These are phyloP conservation scores for Drosophila leontia DNA, from an alignment of 1,140 invertebrate species.

Conservation along the genomic window DNA sequence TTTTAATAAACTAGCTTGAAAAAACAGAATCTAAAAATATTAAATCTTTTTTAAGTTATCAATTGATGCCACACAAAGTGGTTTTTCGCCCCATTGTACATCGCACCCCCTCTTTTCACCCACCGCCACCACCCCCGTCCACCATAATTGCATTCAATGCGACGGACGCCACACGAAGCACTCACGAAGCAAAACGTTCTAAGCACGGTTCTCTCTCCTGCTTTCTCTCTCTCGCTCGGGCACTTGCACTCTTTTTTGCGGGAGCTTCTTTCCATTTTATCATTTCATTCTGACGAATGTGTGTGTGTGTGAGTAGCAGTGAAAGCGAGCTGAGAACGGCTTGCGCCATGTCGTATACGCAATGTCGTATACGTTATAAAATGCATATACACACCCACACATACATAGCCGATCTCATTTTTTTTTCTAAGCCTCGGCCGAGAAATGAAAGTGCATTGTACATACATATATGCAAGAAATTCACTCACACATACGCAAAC, in stretches of 20 bases:
- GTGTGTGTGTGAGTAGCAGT: constrained; percentile 1
- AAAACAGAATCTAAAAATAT: too few species aligned
- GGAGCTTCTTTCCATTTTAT: constrained; percentile 11
- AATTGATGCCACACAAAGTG: background rate
- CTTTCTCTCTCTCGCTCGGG: constrained; percentile 7
- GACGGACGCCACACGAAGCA: constrained; percentile 16
- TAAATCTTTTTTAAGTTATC: too few species aligned
- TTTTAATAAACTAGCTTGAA: too few species aligned
- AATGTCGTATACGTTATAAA: background rate
- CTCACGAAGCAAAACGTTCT: constrained; percentile 26
- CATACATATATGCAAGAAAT: constrained; percentile 1
- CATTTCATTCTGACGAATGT: constrained; percentile 3
- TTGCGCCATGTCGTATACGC: background rate
- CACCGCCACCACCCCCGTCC: constrained; percentile 1
- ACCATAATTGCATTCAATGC: constrained; percentile 30
- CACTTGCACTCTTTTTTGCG: constrained; percentile 34
- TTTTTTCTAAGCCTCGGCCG: constrained; percentile 1
- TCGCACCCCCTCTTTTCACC: background rate
- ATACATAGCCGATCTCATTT: background rate
- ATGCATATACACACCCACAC: background rate
- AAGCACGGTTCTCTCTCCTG: constrained; percentile 15
- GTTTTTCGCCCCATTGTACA: background rate
- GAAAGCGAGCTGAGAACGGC: constrained; percentile 13
- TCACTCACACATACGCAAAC: background rate
- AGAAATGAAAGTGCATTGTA: constrained; percentile 17